Conservation (phyloP, 2,888 invertebrate species). For the Yponomeuta sedellus region DNA sequence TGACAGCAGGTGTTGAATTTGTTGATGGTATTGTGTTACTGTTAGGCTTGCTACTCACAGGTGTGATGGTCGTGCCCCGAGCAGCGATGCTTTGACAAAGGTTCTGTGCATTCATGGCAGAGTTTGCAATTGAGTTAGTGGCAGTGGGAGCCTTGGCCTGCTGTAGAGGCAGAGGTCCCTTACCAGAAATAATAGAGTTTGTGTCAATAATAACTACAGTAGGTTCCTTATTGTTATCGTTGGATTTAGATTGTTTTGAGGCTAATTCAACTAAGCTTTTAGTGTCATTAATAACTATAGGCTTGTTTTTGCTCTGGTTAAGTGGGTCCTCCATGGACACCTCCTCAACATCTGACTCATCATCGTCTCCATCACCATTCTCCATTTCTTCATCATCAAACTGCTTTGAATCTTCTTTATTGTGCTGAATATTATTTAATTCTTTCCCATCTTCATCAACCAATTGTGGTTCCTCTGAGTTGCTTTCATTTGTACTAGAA, state of each 20-base stretch:
- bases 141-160: constrained; percentile 38
- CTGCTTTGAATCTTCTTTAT: constrained; percentile 61
- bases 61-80: constrained; percentile 74
- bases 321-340: constrained; percentile 83
- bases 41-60: constrained; percentile 52
- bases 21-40: constrained; percentile 27
- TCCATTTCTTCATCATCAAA: constrained; percentile 72
- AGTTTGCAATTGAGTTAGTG: constrained; percentile 19
- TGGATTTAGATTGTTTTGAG: constrained; percentile 67
- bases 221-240: constrained; percentile 81
- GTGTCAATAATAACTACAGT: constrained; percentile 91
- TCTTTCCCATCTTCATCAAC: constrained; percentile 69
- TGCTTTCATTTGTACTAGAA: constrained; percentile 77
- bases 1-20: constrained; percentile 32
- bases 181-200: constrained; percentile 79
- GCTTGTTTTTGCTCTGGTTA: constrained; percentile 50
- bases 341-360: constrained; percentile 80
- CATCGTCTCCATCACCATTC: constrained; percentile 69
- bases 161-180: constrained; percentile 34
- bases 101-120: constrained; percentile 52
- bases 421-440: constrained; percentile 14
- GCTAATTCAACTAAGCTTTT: constrained; percentile 83
- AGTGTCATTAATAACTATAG: constrained; percentile 84
- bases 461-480: constrained; percentile 70
- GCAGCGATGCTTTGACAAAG: constrained; percentile 69